These are phyloP conservation scores for Paradoxurus hermaphroditus DNA, from an alignment of 2,113 vertebrate genomes.

Conservation along the genomic window DNA sequence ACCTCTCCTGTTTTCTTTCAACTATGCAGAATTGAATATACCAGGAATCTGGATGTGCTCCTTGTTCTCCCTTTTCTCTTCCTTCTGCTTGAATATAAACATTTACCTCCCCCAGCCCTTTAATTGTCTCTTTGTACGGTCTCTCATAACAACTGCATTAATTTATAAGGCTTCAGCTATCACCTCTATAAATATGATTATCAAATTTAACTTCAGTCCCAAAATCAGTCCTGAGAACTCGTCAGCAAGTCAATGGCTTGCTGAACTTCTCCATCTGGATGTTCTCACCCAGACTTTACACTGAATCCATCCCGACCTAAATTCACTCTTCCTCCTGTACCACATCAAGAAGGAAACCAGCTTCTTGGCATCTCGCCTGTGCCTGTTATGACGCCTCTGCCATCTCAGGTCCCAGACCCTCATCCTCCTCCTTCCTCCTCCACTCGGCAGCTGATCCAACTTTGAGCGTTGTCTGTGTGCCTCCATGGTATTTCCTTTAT, in stretches of 20 bases:
- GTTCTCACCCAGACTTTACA: background rate
- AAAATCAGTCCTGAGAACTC: background rate
- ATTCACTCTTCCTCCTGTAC: background rate
- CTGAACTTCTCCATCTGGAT: background rate
- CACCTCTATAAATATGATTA: background rate
- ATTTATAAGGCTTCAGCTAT: background rate
- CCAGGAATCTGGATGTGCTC: background rate
- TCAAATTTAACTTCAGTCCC: background rate
- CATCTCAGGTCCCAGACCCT: too few relatives aligned
- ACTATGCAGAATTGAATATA: background rate
- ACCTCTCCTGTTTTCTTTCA: background rate
- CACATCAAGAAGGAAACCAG: background rate
- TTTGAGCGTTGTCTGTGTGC: background rate
- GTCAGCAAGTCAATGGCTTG: background rate
- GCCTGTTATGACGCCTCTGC: background rate
- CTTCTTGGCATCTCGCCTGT: fast-evolving
- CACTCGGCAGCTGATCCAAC: background rate
- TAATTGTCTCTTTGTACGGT: background rate
- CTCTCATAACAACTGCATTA: background rate
- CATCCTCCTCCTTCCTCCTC: background rate
- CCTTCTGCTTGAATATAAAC: background rate
- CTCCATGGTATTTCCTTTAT: background rate
- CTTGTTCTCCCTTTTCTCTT: background rate
- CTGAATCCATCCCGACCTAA: background rate
- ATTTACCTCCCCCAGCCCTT: background rate